These are phyloP conservation scores for Trichopoda pennipes DNA, from an alignment of 2,888 invertebrate species.

Conservation along the genomic window DNA sequence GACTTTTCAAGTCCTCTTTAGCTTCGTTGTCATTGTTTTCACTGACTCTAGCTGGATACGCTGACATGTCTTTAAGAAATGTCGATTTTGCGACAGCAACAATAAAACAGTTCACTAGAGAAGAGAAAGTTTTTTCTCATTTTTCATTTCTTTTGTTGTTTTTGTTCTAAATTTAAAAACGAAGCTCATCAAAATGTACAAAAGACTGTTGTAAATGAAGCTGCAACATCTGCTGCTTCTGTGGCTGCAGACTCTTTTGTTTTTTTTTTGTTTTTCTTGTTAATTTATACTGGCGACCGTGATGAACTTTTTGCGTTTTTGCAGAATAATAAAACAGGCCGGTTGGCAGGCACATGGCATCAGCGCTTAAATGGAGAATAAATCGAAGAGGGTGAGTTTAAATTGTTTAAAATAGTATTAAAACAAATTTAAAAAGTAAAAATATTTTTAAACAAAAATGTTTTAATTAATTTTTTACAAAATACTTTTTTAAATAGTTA, in stretches of 20 bases:
- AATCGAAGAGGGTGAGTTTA: too few species aligned
- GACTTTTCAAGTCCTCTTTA: conserved; percentile 42
- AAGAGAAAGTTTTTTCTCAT: conserved; percentile 66
- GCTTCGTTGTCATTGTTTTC: conserved; percentile 19
- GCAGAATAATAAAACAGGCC: conserved; percentile 22
- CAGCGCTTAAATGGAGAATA: not conserved
- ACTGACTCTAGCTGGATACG: conserved; percentile 19
- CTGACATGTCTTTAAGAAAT: conserved; percentile 63
- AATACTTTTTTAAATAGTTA: too few species aligned
- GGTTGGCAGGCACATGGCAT: not conserved
- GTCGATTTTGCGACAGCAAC: conserved; percentile 52
- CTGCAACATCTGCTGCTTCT: conserved; percentile 35
- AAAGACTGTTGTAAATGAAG: conserved; percentile 12
- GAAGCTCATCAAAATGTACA: conserved; percentile 41
- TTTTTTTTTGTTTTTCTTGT: not conserved
- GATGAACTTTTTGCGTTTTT: not conserved
- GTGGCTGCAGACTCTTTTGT: conserved; percentile 21
- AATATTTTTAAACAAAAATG: too few species aligned
- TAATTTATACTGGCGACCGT: not conserved
- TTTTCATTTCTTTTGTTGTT: conserved; percentile 51
- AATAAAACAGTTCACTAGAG: conserved; percentile 58
- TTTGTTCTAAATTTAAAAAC: conserved; percentile 60
- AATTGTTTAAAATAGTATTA: too few species aligned
- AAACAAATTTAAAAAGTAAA: too few species aligned
- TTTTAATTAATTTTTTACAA: too few species aligned